Percentiles rank a stretch among this genome's conserved stretches.
Conservation (phyloP, 2,888 invertebrate genomes). For the Plagodis pulveraria region DNA sequence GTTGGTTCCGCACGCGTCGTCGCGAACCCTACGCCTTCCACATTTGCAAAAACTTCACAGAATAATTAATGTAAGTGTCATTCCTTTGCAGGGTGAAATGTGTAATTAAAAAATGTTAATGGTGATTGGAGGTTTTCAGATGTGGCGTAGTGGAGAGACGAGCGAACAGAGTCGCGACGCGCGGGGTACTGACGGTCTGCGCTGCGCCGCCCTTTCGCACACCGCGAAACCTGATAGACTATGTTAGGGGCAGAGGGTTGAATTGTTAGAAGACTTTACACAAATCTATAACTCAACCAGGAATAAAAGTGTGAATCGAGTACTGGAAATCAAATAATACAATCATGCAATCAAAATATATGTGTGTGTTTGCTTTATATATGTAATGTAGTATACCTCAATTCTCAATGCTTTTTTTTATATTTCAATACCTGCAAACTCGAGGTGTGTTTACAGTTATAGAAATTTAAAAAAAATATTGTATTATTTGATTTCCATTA, state of each 20-base stretch:
- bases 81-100: conserved; percentile 22
- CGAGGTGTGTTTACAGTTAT: no score
- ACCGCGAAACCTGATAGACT: conserved; percentile 59
- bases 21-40: conserved; percentile 17
- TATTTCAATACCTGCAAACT: no score
- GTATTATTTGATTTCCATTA: no score
- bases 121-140: conserved; percentile 3
- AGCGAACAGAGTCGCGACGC: conserved; percentile 57
- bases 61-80: conserved; percentile 25
- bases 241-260: conserved; percentile 44
- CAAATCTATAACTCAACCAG: no score
- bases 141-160: conserved; percentile 12
- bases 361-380: no score
- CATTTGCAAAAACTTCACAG: conserved; percentile 28
- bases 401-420: no score
- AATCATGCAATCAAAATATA: no score
- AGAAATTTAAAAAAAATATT: no score
- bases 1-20: neutral
- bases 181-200: conserved; percentile 76
- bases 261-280: neutral
- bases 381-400: no score
- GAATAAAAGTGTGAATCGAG: no score
- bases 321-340: no score
- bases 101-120: conserved; percentile 27
- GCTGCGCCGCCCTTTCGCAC: conserved; percentile 64